Base-by-base conservation (phyloP, 2,888 invertebrate species). In the Drosophila kambysellisi region DNA sequence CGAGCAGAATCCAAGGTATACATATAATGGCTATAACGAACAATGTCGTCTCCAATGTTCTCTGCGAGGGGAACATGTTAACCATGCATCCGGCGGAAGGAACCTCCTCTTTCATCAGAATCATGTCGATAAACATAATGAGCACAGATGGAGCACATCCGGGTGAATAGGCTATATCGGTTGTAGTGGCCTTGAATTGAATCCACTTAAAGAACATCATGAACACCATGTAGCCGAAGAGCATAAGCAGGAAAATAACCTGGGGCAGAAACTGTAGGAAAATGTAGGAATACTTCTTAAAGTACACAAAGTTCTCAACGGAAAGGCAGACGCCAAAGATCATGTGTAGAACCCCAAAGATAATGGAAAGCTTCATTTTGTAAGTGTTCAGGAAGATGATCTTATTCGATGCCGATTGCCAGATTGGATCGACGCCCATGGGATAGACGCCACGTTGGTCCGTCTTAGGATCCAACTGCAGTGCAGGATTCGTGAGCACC, bases 311-410 rank as follows among this genome's bases (percentile, higher is more conserved):
- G 92, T 97, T 97, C 78, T 96, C 94, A 54, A 96, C 95, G 87
- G 96, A 96, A 93, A 98, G 95, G 91, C 96, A 95, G 8, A 99
- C 97, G 79, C 99, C 99, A 92, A 98, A 98, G 76, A 97, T 95
- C 99, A 99, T 99, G 94, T 99, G 99, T 33, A 95, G 91, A 9
- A 99, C 97, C 51, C 98, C 99, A 84, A 99, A 95, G 70, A 99
- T 97, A 67, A 99, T 97, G 56, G 98, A 98, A 71, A 98, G 94
- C 92, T 98, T 97, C 98, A 99, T 99, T 94, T 99, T 99, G 94
- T 96, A 98, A 0, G 98, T 97, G 94, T 99, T 99, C 73, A 97
- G 94, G 94, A 98, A 98, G 74, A 97, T 96, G 83, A 99, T 98
- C 94, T 98, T 98, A 94, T 98, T 98, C 75, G 95, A 94, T 17